Conservation (phyloP, 2,113 vertebrate genomes). For the Corydoras sp. region DNA sequence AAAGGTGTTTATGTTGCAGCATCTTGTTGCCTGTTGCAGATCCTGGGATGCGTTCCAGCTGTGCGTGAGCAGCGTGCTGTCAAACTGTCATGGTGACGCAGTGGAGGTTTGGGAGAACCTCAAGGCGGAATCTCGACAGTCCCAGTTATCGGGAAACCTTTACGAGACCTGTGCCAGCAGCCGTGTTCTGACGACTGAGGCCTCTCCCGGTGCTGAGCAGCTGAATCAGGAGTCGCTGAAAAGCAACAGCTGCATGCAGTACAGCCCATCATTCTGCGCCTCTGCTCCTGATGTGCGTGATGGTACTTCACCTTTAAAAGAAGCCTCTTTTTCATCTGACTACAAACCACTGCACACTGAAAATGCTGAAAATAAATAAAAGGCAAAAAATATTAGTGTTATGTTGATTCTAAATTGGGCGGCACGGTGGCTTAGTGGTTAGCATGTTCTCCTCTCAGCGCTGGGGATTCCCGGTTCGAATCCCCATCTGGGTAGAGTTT, state of each 20-base stretch:
- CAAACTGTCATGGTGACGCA: conserved; percentile 77
- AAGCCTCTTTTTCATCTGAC: background rate
- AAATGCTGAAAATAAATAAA: background rate
- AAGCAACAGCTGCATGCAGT: conserved; percentile 50
- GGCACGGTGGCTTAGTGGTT: too few species aligned
- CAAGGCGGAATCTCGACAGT: conserved; percentile 80
- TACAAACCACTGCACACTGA: background rate
- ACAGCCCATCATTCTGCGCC: conserved; percentile 29
- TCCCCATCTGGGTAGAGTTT: too few species aligned
- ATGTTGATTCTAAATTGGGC: too few species aligned
- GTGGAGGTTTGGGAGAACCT: conserved; percentile 87
- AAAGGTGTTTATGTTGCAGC: background rate
- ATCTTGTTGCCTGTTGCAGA: conserved; percentile 55
- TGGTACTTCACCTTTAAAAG: conserved; percentile 34
- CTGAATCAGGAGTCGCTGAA: conserved; percentile 82
- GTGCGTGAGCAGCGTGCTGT: conserved; percentile 78
- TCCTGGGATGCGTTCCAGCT: conserved; percentile 88
- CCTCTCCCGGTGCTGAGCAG: conserved; percentile 58
- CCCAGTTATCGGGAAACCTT: conserved; percentile 83
- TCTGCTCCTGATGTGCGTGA: conserved; percentile 49
- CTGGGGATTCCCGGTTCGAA: too few species aligned
- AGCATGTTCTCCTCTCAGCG: too few species aligned
- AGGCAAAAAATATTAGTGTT: too few species aligned
- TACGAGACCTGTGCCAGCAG: conserved; percentile 77
- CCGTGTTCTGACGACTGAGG: conserved; percentile 51